Percentiles rank a stretch among this genome's conserved stretches.
Conservation (phyloP, 2,113 vertebrate species). For the Grantiella picta region DNA sequence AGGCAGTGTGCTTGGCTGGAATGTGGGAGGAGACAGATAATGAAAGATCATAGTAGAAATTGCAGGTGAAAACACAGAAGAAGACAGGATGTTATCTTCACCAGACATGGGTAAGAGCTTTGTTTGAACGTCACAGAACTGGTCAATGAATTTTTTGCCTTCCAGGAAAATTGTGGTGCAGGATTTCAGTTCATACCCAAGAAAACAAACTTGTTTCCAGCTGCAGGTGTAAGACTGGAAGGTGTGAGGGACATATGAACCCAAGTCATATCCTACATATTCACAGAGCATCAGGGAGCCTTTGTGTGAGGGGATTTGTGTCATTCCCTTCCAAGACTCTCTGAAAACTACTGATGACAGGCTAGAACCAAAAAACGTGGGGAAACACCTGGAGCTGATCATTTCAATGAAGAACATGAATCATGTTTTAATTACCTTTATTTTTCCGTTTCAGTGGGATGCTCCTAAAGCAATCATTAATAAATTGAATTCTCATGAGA, state of each 20-base stretch:
- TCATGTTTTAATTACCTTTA: background rate
- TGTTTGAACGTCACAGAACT: background rate
- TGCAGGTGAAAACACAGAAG: background rate
- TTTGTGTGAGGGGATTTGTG: background rate
- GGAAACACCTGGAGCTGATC: background rate
- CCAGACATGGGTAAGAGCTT: background rate
- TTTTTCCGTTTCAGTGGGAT: background rate
- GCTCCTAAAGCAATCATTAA: background rate
- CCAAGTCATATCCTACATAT: background rate
- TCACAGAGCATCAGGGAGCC: background rate
- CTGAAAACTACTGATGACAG: background rate
- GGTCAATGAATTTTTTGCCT: background rate
- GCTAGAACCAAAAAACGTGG: background rate
- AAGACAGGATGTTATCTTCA: background rate
- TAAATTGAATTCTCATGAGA: background rate
- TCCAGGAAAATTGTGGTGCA: background rate
- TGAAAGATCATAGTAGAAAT: background rate
- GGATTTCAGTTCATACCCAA: accelerated
- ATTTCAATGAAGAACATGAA: background rate
- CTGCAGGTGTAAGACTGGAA: background rate
- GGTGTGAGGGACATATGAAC: background rate
- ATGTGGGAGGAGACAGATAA: background rate
- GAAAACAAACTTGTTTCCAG: background rate
- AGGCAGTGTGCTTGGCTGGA: background rate
- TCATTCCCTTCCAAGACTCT: background rate